Evolutionary conservation across 2,797 vertebrate species (phyloP).

Genomic region (Xerus rutilus): DNA sequence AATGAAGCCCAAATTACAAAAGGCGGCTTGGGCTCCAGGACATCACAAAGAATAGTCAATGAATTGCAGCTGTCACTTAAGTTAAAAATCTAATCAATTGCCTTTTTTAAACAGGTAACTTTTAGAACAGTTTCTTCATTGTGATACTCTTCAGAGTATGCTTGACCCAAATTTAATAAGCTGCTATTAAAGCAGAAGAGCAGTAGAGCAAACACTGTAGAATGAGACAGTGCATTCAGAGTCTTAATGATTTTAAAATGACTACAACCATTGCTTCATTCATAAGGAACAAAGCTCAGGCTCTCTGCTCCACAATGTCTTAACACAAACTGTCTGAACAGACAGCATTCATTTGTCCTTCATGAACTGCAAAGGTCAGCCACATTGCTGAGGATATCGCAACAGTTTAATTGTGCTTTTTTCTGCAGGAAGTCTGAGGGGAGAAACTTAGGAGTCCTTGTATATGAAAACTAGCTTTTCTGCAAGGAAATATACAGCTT

Average conservation of each 20-base stretch:
- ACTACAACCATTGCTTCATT: constrained; percentile 93
- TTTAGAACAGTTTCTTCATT: constrained; percentile 91
- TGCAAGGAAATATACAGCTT: constrained; percentile 91
- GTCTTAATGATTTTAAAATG: constrained; percentile 95
- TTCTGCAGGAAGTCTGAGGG: constrained; percentile 83
- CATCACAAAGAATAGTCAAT: constrained; percentile 87
- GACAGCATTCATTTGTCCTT: constrained; percentile 90
- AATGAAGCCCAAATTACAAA: constrained; percentile 89
- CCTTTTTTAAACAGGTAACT: constrained; percentile 89
- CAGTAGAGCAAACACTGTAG: constrained; percentile 91
- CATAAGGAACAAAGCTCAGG: constrained; percentile 91
- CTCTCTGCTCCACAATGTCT: constrained; percentile 89
- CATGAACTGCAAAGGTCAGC: constrained; percentile 90
- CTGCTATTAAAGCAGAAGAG: constrained; percentile 90
- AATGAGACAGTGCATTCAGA: constrained; percentile 91
- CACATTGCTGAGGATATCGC: constrained; percentile 87
- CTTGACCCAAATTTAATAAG: constrained; percentile 94
- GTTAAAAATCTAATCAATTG: constrained; percentile 90
- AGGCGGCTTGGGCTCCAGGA: constrained; percentile 86
- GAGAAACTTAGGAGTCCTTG: constrained; percentile 84
- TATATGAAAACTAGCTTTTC: constrained; percentile 85
- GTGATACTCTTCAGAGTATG: constrained; percentile 88
- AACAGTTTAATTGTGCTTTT: constrained; percentile 88
- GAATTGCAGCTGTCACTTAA: constrained; percentile 90
- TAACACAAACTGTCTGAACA: constrained; percentile 90